Conservation (phyloP, 2,113 vertebrate species). For the Thamnaconus septentrionalis region DNA sequence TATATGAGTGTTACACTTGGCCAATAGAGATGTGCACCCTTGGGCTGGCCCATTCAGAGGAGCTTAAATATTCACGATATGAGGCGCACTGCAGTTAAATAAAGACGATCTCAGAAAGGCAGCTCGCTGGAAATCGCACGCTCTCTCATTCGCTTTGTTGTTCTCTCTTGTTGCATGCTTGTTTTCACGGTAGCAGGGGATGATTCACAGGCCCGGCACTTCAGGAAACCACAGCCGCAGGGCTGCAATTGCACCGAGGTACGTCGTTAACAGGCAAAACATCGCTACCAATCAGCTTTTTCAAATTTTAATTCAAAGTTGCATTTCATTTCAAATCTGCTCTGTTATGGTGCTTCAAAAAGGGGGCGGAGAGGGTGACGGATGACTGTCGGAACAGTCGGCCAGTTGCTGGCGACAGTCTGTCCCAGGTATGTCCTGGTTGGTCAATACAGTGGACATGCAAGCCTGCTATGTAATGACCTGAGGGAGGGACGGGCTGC, state of each 20-base stretch:
- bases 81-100: slow-evolving; percentile 31
- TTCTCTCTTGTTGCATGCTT: slow-evolving; percentile 21
- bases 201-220: slow-evolving; percentile 45
- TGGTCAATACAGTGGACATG: slow-evolving; percentile 34
- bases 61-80: slow-evolving; percentile 45
- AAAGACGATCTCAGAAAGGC: slow-evolving; percentile 26
- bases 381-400: not conserved
- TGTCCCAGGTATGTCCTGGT: slow-evolving; percentile 36
- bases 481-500: too few species aligned
- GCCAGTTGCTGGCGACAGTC: slow-evolving; percentile 36
- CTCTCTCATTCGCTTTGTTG: slow-evolving; percentile 21
- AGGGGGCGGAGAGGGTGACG: not conserved
- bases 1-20: slow-evolving; percentile 39
- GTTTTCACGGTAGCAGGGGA: slow-evolving; percentile 24
- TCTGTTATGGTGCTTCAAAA: not conserved
- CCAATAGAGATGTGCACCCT: slow-evolving; percentile 46
- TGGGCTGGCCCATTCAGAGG: slow-evolving; percentile 37
- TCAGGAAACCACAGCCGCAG: slow-evolving; percentile 58
- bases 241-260: slow-evolving; percentile 16
- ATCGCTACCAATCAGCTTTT: slow-evolving; percentile 10
- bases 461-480: not conserved
- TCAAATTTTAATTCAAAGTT: slow-evolving; percentile 11
- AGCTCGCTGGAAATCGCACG: slow-evolving; percentile 2
- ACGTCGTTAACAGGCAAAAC: slow-evolving; percentile 25
- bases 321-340: not conserved